phyloP scores from a whole-genome alignment of 2,888 invertebrate genomes.

The Agrochola litura region DNA sequence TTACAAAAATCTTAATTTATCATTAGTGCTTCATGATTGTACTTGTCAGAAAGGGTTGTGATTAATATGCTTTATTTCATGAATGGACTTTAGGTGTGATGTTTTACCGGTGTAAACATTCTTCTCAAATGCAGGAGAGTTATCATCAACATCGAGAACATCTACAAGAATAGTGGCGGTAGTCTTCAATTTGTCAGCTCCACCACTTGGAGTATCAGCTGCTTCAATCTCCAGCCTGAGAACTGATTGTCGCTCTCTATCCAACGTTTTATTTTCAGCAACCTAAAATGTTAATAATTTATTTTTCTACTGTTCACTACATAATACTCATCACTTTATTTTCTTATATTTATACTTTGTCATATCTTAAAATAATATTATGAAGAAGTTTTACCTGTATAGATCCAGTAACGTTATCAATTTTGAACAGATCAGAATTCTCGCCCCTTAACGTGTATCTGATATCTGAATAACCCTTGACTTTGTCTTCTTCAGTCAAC shows the following conservation, averaged over 20 bases:
- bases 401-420: slow-evolving; percentile 93
- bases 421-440: slow-evolving; percentile 93
- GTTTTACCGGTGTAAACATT: slow-evolving; percentile 89
- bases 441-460: slow-evolving; percentile 94
- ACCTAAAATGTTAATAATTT: slow-evolving; percentile 76
- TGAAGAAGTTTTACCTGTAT: slow-evolving; percentile 86
- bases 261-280: slow-evolving; percentile 92
- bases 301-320: no score
- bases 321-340: no score
- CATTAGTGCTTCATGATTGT: neutral
- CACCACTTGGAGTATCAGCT: slow-evolving; percentile 93
- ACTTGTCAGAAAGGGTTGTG: neutral
- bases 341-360: no score
- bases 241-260: slow-evolving; percentile 93
- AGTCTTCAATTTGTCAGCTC: slow-evolving; percentile 92
- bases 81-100: no score
- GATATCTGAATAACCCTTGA: slow-evolving; percentile 92
- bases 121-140: slow-evolving; percentile 93
- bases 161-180: slow-evolving; percentile 92
- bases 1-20: neutral
- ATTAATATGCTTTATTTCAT: neutral
- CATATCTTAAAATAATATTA: no score
- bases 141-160: slow-evolving; percentile 95
- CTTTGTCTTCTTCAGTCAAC: slow-evolving; percentile 89
- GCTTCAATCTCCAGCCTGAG: slow-evolving; percentile 93